Base-by-base conservation (phyloP, 2,888 invertebrate species). In the Neelides folsomi region DNA sequence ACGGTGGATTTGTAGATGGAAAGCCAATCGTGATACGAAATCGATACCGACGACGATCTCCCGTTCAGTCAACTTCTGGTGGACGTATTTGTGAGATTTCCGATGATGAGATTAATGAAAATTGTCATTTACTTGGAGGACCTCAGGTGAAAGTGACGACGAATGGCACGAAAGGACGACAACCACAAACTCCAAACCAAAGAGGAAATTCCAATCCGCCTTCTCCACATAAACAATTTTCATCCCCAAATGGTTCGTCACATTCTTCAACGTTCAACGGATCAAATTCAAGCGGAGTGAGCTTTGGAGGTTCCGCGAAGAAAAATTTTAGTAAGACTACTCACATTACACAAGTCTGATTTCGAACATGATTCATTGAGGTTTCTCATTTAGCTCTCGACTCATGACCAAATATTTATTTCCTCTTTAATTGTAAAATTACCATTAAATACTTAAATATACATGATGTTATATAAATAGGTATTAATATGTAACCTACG, bases 321-420 rank as follows among this genome's bases (percentile, higher is more conserved):
- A 55, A 57, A 15, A 58, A 58, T 40, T 48, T 51, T 48, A 53
- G 55, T 36, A 63, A 62, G 47, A 64, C 62, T 10, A 64, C 63
- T 13, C 63, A 64, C 49, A 57, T 64, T 37, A 64, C 63, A 13
- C 60, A 64, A 58, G 63, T 64, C 34, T 63, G 52, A 49, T 27
- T 12, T 8, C 16, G 16, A 13, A 13, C n/a, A 10, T 13, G n/a
- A 6, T 37, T 16, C 35, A 13, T 12, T 47, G 47, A 47, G 35
- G 12, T 47, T 47, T n/a, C 12, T 27, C 19, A 4, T 45, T 15
- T 6, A 42, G 18, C 15, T 42, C 42, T n/a, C 42, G 13, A 15
- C 42, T 42, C 12, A 16, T 16, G 42, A 27, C 27, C 27, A 27
- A 27, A 27, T 27, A 27, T 27, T 27, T 27, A n/a, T n/a, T n/a